A percentile compares a stretch with the other conserved stretches of the same genome.
Evolutionary conservation across 2,113 vertebrate genomes (phyloP).

Genomic region (zebrafish (Danio rerio)): GRCz12tu NC_133178.1:51046501-51047000

Average conservation of each 20-base stretch:
- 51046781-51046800: background rate
- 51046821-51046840: background rate
- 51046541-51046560: too few species aligned
- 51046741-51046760: background rate
- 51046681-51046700: background rate
- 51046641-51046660: too few species aligned
- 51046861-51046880: background rate
- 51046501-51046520: too few species aligned
- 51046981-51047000: too few species aligned
- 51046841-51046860: background rate
- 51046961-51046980: too few species aligned
- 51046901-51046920: too few species aligned
- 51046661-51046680: background rate
- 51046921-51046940: background rate
- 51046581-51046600: too few species aligned
- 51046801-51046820: background rate
- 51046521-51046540: too few species aligned
- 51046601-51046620: too few species aligned
- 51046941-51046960: background rate
- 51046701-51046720: slow-evolving; percentile 55
- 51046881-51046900: background rate
- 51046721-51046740: background rate
- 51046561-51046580: too few species aligned
- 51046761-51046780: background rate
- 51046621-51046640: too few species aligned